Percentiles rank a stretch among this genome's conserved stretches.
Conservation (phyloP, 2,797 vertebrate genomes). For the Pipistrellus pipistrellus region DNA sequence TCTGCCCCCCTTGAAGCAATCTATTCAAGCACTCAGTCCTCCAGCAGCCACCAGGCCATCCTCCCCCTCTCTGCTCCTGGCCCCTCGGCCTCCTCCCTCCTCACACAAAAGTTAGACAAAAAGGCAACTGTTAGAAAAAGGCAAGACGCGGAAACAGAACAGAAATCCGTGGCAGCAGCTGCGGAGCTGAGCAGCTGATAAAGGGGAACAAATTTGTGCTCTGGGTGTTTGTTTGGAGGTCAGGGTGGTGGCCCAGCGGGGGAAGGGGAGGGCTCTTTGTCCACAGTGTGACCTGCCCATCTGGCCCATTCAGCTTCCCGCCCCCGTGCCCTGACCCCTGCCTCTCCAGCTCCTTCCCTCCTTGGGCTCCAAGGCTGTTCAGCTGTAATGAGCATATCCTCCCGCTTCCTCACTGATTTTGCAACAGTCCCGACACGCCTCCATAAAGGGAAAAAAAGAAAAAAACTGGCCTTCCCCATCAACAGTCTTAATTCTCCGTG, state of each 20-base stretch:
- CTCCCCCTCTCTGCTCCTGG: slow-evolving; percentile 1
- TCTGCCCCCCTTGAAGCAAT: slow-evolving; percentile 40
- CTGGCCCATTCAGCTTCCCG: slow-evolving; percentile 59
- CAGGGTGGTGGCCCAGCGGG: slow-evolving; percentile 19
- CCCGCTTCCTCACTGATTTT: slow-evolving; percentile 66
- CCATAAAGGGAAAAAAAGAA: background rate
- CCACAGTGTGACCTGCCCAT: background rate
- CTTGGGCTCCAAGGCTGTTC: background rate
- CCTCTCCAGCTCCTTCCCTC: slow-evolving; percentile 8
- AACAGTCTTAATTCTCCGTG: background rate
- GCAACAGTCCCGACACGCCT: background rate
- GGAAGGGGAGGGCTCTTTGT: slow-evolving; percentile 56
- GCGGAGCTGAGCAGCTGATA: slow-evolving; percentile 69
- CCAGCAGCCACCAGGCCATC: background rate
- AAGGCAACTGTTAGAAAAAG: slow-evolving; percentile 59
- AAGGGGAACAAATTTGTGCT: slow-evolving; percentile 71
- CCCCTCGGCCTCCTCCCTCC: background rate
- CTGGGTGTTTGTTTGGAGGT: slow-evolving; percentile 72
- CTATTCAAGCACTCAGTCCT: slow-evolving; percentile 17
- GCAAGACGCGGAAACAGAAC: slow-evolving; percentile 37
- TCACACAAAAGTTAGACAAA: slow-evolving; percentile 64
- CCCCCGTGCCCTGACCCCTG: slow-evolving; percentile 42
- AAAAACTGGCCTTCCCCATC: background rate
- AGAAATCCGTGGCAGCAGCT: slow-evolving; percentile 65
- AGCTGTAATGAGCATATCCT: slow-evolving; percentile 53